Evolutionary conservation across 2,888 invertebrate genomes (phyloP).

Genomic region (Theretra japonica): DNA sequence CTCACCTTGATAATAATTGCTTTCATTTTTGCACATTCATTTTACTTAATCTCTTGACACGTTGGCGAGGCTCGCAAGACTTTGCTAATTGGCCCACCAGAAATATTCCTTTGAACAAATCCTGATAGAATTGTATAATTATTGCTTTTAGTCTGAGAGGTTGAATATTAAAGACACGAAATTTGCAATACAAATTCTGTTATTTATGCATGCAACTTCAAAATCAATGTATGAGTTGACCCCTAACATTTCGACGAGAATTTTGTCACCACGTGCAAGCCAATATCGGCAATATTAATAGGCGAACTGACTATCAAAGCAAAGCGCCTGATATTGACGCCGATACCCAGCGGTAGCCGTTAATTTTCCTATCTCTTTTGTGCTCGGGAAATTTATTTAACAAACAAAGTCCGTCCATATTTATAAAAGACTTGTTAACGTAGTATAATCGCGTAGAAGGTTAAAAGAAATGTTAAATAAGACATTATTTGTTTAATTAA

Average conservation of each 20-base stretch:
- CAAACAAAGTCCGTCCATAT: not conserved
- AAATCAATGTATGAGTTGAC: slow-evolving; percentile 3
- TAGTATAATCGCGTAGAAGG: not conserved
- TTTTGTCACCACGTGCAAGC: slow-evolving; percentile 10
- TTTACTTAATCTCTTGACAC: slow-evolving; percentile 1
- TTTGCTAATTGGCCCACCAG: not conserved
- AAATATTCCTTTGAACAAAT: not conserved
- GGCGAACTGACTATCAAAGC: not conserved
- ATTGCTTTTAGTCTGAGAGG: not conserved
- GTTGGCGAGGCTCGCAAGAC: not conserved
- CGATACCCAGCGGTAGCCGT: not conserved
- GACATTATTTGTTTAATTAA: slow-evolving; percentile 1
- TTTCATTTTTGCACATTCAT: slow-evolving; percentile 17
- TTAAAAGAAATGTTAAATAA: not conserved
- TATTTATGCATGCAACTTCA: slow-evolving; percentile 4
- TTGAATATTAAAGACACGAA: not conserved
- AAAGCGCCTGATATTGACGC: slow-evolving; percentile 4
- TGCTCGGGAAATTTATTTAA: not conserved
- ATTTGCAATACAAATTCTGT: slow-evolving; percentile 4
- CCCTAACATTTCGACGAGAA: slow-evolving; percentile 8
- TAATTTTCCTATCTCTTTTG: not conserved
- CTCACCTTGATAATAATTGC: slow-evolving; percentile 11
- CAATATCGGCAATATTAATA: slow-evolving; percentile 13
- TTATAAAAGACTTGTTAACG: not conserved
- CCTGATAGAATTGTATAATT: not conserved